Evolutionary conservation across 2,797 vertebrate species (phyloP).

Genomic region (Leuciscus waleckii): DNA sequence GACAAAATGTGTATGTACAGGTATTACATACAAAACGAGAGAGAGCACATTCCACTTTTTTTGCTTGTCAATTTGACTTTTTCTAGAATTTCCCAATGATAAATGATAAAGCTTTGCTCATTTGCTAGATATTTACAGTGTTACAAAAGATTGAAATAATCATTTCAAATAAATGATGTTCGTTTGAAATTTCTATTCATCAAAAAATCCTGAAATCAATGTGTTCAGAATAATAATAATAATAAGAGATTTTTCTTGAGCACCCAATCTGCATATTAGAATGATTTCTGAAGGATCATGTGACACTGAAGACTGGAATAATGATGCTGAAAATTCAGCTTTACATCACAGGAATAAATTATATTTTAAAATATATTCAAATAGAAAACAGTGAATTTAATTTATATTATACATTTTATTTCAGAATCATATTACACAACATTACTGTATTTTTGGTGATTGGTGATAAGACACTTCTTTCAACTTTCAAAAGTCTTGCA

Average conservation of each 20-base stretch:
- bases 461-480: not conserved
- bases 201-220: not conserved
- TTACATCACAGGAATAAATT: not conserved
- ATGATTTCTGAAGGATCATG: not conserved
- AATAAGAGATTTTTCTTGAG: not conserved
- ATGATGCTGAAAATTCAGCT: not conserved
- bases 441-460: not conserved
- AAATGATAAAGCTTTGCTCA: too few relatives aligned
- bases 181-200: not conserved
- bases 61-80: too few relatives aligned
- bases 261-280: not conserved
- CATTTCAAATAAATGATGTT: not conserved
- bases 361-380: not conserved
- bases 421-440: not conserved
- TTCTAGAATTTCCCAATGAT: too few relatives aligned
- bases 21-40: too few relatives aligned
- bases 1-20: too few relatives aligned
- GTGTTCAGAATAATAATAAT: not conserved
- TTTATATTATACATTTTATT: not conserved
- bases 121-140: not conserved
- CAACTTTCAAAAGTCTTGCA: not conserved
- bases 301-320: not conserved
- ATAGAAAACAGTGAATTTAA: not conserved
- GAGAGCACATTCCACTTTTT: too few relatives aligned
- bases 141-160: not conserved